These are phyloP conservation scores for Antrozous pallidus DNA, from an alignment of 2,797 vertebrate genomes.

Conservation along the genomic window DNA sequence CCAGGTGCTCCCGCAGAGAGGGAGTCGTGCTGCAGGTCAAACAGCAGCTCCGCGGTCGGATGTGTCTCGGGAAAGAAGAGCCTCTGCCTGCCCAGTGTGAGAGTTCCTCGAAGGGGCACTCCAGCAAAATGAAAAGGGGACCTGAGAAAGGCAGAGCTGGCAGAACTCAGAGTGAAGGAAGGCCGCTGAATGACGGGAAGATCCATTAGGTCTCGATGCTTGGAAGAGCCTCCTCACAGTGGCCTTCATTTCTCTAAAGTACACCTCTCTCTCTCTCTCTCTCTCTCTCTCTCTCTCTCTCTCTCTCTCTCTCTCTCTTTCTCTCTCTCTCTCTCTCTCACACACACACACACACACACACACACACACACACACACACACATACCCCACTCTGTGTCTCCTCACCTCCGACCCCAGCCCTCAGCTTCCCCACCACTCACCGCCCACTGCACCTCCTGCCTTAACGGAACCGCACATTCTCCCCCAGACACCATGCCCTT, in stretches of 20 bases:
- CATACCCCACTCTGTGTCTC: not conserved
- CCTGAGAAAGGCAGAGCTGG: not conserved
- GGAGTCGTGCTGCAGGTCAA: not conserved
- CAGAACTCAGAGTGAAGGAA: not conserved
- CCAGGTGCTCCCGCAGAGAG: not conserved
- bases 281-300: too few species aligned
- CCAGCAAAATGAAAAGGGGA: not conserved
- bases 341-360: too few species aligned
- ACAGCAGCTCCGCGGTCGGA: not conserved
- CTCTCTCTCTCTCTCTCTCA: too few species aligned
- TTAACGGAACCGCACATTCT: not conserved
- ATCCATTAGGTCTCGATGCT: not conserved
- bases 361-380: too few species aligned
- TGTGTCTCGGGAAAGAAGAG: not conserved
- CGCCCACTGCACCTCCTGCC: not conserved
- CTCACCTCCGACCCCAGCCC: not conserved
- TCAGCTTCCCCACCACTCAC: not conserved
- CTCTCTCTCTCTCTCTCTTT: too few species aligned
- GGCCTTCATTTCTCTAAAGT: not conserved
- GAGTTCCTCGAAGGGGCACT: not conserved
- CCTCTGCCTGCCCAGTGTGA: not conserved
- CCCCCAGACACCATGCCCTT: not conserved
- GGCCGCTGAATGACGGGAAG: not conserved
- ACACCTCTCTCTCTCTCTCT: too few species aligned
- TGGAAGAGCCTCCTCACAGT: not conserved